A percentile compares a stretch with the other conserved stretches of the same genome.
phyloP scores from a whole-genome alignment of 2,113 vertebrate species.

The Megaptera novaeangliae region DNA sequence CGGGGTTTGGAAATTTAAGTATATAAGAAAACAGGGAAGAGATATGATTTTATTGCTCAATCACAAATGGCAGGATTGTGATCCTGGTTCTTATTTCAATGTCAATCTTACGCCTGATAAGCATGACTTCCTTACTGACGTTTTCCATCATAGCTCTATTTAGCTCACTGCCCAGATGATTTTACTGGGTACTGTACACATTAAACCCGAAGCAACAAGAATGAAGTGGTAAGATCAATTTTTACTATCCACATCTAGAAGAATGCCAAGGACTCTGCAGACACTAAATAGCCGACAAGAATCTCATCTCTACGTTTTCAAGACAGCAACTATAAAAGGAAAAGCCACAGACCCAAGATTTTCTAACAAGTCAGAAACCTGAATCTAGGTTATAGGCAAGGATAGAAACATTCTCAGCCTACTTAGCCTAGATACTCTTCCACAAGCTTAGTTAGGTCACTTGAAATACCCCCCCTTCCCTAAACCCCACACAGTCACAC shows the following conservation, averaged over 20 bases:
- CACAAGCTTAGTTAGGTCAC: neutral
- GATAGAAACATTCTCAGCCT: neutral
- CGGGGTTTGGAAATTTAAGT: neutral
- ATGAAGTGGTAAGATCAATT: neutral
- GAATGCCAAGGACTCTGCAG: neutral
- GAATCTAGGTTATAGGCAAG: neutral
- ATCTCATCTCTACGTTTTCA: neutral
- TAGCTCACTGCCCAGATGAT: neutral
- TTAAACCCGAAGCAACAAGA: slow-evolving; percentile 7
- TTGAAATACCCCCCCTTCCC: neutral
- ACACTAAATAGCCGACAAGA: neutral
- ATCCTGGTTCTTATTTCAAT: neutral
- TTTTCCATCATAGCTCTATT: neutral
- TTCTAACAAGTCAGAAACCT: neutral
- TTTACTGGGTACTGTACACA: neutral
- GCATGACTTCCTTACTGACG: neutral
- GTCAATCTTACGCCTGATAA: neutral
- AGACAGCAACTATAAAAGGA: neutral
- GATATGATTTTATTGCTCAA: neutral
- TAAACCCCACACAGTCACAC: neutral
- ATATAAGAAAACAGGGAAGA: neutral
- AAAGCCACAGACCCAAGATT: neutral
- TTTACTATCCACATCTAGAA: neutral
- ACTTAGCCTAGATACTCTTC: neutral
- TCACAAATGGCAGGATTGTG: neutral